phyloP scores from a whole-genome alignment of 2,797 vertebrate genomes.

The Eidolon dupreanum region DNA sequence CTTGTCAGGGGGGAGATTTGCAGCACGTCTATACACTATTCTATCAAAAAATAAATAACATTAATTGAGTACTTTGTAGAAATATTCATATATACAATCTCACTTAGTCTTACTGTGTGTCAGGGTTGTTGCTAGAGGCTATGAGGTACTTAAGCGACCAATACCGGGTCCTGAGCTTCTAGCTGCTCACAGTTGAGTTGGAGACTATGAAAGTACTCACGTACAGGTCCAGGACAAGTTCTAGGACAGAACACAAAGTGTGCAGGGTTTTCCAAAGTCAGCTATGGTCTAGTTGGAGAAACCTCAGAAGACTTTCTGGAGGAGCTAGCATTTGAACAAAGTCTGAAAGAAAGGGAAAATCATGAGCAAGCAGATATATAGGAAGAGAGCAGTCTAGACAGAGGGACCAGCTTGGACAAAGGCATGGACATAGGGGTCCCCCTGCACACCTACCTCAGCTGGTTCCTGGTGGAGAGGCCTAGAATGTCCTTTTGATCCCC shows the following conservation, averaged over 20 bases:
- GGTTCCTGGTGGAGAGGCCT: not conserved
- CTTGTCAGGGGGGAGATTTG: not conserved
- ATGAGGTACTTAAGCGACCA: not conserved
- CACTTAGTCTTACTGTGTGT: not conserved
- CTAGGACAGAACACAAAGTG: not conserved
- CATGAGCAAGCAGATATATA: not conserved
- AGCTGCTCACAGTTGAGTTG: not conserved
- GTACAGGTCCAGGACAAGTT: not conserved
- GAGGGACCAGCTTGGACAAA: not conserved
- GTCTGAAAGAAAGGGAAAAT: not conserved
- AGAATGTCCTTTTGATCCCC: not conserved
- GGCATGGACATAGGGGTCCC: not conserved
- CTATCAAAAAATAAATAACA: not conserved
- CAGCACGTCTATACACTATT: not conserved
- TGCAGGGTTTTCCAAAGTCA: not conserved
- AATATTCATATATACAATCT: not conserved
- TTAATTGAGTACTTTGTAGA: not conserved
- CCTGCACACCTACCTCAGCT: not conserved
- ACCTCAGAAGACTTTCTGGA: slow-evolving; percentile 24
- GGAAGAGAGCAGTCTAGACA: not conserved
- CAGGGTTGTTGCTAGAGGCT: not conserved
- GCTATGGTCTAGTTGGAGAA: not conserved
- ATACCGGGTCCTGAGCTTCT: not conserved
- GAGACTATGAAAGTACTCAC: not conserved
- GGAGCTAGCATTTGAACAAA: not conserved